Evolutionary conservation across 2,113 vertebrate genomes (phyloP), one percentile per base, ranked within the genome.

Genomic region (Coptodon bakossiorum): DNA sequence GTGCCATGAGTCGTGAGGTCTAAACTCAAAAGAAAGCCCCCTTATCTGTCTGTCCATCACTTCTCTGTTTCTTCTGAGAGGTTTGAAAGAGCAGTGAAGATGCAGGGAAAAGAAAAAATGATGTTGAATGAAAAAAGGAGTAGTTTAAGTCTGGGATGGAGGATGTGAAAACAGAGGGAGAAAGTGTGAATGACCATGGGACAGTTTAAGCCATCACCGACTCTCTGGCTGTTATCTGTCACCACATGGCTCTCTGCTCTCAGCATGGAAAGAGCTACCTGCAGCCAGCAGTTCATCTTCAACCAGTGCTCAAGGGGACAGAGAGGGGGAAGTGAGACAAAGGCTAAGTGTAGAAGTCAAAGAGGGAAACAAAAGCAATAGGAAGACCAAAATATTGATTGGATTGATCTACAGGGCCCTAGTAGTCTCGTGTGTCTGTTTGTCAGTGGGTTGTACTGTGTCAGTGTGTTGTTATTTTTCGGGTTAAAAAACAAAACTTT

Each of bases 241-340:
- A 85, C 86, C 66, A 24, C 76, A 22, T 29, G 76, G 76, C 84
- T 88, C 50, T 8, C 13, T 40, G 86, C 71, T 83, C 87, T 82
- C 81, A 52, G 85, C 85, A 43, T 34, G 34, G 59, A 61, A 80
- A 48, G 82, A 52, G 73, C 87, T 36, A 57, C 78, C 27, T 81
- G 31, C 81, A 59, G 88, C 81, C 87, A 84, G 80, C 79, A 89
- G 83, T 94, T 94, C 86, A 91, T 92, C 91, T 93, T 90, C 68
- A 78, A 31, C 80, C 16, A 61, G 13, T n/a, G 90, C 85, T 90
- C 1, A 13, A 50, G 71, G 90, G 88, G 88, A 87, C 86, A 73
- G 78, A 8, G 43, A 52, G 22, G 53, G 40, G 38, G 43, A 86
- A 81, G 68, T 84, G 80, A 71, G 45, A 85, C 52, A 88, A 86